Base-by-base conservation (phyloP, 2,888 invertebrate species). In the Aethes cnicana region DNA sequence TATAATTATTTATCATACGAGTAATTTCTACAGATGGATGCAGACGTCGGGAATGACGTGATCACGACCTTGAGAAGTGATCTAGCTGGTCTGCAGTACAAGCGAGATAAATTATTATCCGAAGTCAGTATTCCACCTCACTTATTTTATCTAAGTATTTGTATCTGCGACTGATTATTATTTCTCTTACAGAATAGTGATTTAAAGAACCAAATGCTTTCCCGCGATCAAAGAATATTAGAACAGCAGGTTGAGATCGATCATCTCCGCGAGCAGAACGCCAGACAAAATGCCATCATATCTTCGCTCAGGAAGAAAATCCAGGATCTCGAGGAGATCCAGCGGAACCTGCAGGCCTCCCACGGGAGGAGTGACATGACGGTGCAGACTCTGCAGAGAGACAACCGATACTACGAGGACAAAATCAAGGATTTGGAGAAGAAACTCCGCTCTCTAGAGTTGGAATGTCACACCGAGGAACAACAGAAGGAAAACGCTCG, bases 241-340 rank as follows among this genome's bases (percentile, higher is more conserved):
- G 95, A 96, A 64, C 91, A 95, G 54, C 95, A 95, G 73, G 92
- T 94, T 18, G 96, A 96, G 76, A 93, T 94, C 11, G 94, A 96
- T 64, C 94, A 95, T 69, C 83, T 95, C 11, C 91, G 94, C 4
- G 95, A 96, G 57, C 96, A 96, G 77, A 92, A 95, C 36, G 96
- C 96, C 1, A 90, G 96, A 25, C 96, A 96, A 77, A 94, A 94
- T 66, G 93, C 96, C 0, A 91, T 96, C 33, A 94, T 96, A 61
- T 92, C 92, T 2, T 96, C 96, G 0, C 90, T 96, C 41, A 94
- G 94, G 72, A 95, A 94, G 74, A 93, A 96, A 53, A 92, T 96
- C 30, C 91, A 94, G 81, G 94, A 95, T 56, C 84, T 95, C 28
- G 96, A 96, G 72, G 95, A 95, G 65, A 90, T 94, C 43, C 95